These are phyloP conservation scores for Bombycilla garrulus DNA, from an alignment of 2,113 vertebrate species.

Conservation along the genomic window DNA sequence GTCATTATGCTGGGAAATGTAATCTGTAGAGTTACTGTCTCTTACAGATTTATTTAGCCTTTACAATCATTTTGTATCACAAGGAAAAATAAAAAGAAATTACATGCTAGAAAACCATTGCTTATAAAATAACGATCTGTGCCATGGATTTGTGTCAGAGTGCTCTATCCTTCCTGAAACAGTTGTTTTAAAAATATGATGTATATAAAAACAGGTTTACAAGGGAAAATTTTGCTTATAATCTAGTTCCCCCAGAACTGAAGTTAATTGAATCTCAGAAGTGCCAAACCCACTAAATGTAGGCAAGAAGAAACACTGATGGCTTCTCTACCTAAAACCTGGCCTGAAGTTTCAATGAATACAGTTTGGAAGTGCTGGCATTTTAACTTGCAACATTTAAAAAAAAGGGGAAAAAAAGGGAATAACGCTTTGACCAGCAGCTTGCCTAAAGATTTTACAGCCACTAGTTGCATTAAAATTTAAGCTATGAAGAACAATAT, in stretches of 20 bases:
- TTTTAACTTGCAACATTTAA: constrained; percentile 1
- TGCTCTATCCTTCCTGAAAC: background rate
- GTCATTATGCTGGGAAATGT: background rate
- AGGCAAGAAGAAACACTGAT: background rate
- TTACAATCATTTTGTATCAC: background rate
- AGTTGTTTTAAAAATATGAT: background rate
- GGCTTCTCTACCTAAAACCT: constrained; percentile 3
- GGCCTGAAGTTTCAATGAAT: constrained; percentile 8
- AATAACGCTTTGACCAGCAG: background rate
- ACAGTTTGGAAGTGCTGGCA: constrained; percentile 16
- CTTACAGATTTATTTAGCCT: background rate
- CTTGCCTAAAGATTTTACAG: background rate
- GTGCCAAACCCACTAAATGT: constrained; percentile 36
- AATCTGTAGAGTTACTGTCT: background rate
- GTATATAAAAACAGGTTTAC: background rate
- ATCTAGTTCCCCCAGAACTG: constrained; percentile 10
- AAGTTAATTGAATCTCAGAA: constrained; percentile 61
- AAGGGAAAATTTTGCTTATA: constrained; percentile 17
- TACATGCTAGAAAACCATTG: background rate
- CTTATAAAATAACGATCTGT: background rate
- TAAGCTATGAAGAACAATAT: background rate
- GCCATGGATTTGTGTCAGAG: background rate
- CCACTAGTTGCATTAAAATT: background rate
- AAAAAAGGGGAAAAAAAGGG: background rate
- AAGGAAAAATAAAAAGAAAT: background rate